phyloP scores from a whole-genome alignment of 2,113 vertebrate genomes.

The Columba livia region DNA sequence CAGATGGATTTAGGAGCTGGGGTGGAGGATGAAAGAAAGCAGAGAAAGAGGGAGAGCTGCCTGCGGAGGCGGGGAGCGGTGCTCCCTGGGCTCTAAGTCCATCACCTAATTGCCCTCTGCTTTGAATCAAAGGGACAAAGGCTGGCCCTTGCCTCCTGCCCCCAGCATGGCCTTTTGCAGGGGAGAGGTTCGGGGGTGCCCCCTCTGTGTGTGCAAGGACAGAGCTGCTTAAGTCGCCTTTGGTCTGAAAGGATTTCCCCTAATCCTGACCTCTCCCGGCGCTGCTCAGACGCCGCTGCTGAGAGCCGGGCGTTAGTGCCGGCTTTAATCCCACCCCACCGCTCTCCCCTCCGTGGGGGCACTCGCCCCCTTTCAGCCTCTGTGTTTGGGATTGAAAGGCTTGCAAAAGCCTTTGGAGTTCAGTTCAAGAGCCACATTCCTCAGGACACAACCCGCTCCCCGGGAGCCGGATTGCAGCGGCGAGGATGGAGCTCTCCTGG shows the following conservation, averaged over 20 bases:
- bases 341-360: conserved; percentile 9
- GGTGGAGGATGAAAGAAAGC: conserved; percentile 13
- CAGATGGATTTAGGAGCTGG: conserved; percentile 39
- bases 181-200: not conserved
- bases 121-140: conserved; percentile 7
- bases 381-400: conserved; percentile 63
- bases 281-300: conserved; percentile 20
- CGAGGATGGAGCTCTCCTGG: not conserved
- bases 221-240: conserved; percentile 48
- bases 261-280: conserved; percentile 67
- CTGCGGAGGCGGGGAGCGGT: not conserved
- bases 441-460: conserved; percentile 15
- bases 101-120: conserved; percentile 52
- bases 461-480: not conserved
- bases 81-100: conserved; percentile 14
- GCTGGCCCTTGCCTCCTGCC: conserved; percentile 39
- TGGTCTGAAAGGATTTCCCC: conserved; percentile 67
- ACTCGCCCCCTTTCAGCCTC: conserved; percentile 53
- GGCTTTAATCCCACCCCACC: conserved; percentile 55
- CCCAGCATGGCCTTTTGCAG: conserved; percentile 17
- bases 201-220: not conserved
- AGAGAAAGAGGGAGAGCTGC: not conserved
- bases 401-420: conserved; percentile 50
- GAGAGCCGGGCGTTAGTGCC: not conserved
- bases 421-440: conserved; percentile 61